Base-by-base conservation (phyloP, 2,888 invertebrate species). In the Troilus luridus region DNA sequence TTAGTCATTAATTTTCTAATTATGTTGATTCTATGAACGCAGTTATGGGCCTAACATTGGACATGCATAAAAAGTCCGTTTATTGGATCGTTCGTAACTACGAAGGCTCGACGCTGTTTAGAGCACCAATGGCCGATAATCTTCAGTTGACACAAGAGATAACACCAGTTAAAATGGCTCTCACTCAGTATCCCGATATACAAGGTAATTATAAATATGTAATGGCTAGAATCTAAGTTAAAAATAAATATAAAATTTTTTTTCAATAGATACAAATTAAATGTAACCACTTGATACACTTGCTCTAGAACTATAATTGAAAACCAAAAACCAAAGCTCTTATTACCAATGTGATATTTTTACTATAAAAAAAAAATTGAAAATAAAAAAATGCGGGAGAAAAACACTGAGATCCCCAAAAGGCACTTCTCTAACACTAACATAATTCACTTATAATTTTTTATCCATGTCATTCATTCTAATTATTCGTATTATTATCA, bases 61-160 rank as follows among this genome's bases (percentile, higher is more conserved):
- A 98, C 94, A 95, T 97, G 90, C 96, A 97, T 93, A 96, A 96
- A 93, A 96, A 96, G 93, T 96, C 95, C 94, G 95, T 98, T 14
- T 98, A 97, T 93, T 98, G 98, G 98, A 96, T 98, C 92, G 96
- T 97, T 0, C 95, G 97, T 92, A 97, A 97, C 93, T 96, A 96
- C 92, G 96, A 97, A 93, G 97, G 97, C 19, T 97, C 97, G 0
- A 96, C 96, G 93, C 94, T 98, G 56, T 97, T 96, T 93, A 95
- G 96, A 92, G 97, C 97, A 7, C 95, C 96, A 0, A 96, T 97
- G 92, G 96, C 96, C 21, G 96, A 96, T 92, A 94, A 60, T 93
- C 95, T 91, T 93, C 94, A 81, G 94, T 94, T 93, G 92, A 93
- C 92, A 21, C 93, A 93, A 27, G 94, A 94, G 93, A 94, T 94